These are phyloP conservation scores for Cryptocephalus moraei DNA, from an alignment of 2,888 invertebrate species.

Conservation along the genomic window DNA sequence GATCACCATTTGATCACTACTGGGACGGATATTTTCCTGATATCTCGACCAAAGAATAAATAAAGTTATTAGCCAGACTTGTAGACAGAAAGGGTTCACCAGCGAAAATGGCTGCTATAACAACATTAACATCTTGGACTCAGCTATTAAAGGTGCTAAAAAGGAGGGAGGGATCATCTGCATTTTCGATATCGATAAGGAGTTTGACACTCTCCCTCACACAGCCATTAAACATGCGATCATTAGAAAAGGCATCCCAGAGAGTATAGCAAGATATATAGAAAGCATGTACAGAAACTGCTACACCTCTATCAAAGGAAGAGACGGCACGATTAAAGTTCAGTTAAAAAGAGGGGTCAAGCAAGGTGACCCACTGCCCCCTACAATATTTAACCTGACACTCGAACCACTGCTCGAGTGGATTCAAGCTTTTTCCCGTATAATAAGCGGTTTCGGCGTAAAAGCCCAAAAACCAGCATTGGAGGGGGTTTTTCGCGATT, in stretches of 20 bases:
- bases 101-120: no score
- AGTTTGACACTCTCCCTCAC: constrained; percentile 31
- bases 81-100: no score
- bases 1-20: no score
- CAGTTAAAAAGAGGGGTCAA: no score
- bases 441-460: no score
- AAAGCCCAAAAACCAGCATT: no score
- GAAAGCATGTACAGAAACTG: background rate
- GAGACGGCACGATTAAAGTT: constrained; percentile 9
- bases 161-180: constrained; percentile 21
- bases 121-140: constrained; percentile 14
- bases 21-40: no score
- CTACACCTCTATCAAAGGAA: background rate
- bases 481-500: no score
- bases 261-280: constrained; percentile 10
- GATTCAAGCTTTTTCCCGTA: no score
- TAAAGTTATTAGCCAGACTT: no score
- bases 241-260: constrained; percentile 24
- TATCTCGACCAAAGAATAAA: no score
- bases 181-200: constrained; percentile 34
- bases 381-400: constrained; percentile 29
- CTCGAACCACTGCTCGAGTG: constrained; percentile 22
- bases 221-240: constrained; percentile 21
- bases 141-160: constrained; percentile 13
- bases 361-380: constrained; percentile 31